Base-by-base conservation (phyloP, 2,888 invertebrate genomes). In the Troglohyphantes excavatus region DNA sequence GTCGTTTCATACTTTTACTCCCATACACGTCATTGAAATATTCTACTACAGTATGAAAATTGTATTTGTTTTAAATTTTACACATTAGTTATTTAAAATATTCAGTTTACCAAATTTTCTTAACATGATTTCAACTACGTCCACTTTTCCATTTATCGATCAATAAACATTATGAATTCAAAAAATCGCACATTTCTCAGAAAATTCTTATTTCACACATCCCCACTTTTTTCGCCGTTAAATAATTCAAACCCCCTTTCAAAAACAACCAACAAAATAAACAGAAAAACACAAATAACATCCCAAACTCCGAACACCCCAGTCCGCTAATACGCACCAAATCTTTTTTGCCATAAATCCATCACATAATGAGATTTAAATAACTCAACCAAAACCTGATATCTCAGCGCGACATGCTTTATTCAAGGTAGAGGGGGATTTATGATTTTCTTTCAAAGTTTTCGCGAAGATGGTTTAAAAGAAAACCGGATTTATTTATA, bases 281-380 rank as follows among this genome's bases (percentile, higher is more conserved):
- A n/a, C n/a, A n/a, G n/a, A 46, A 46, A 17, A 46, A 46, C 46
- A 46, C 9, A 39, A 39, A 53, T 17, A 53, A 53, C 53, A 53
- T 13, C 13, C 9, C 2, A 53, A 53, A 53, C 2, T n/a, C 11
- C 46, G 65, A 75, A 73, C 46, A 75, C 26, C 26, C 43, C 53
- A 21, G 6, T 43, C 26, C 65, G 21, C 53, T 79, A 79, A 79
- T 78, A 39, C 39, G 13, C n/a, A 46, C 63, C n/a, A 29, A 84
- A 65, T 43, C 46, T 46, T 46, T 53, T 78, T 79, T 79, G 23
- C 79, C 21, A 86, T 78, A 79, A 87, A 87, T 79, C 87, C 78
- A 79, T 79, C 70, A 70, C 70, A 39, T 79, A 87, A 87, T 79
- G 76, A 87, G 72, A 87, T 79, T 86, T 78, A 76, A 85, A 79